Percentiles rank a stretch among this genome's conserved stretches.
These are phyloP conservation scores for Glaucomys volans DNA, from an alignment of 2,113 vertebrate species.

Conservation along the genomic window DNA sequence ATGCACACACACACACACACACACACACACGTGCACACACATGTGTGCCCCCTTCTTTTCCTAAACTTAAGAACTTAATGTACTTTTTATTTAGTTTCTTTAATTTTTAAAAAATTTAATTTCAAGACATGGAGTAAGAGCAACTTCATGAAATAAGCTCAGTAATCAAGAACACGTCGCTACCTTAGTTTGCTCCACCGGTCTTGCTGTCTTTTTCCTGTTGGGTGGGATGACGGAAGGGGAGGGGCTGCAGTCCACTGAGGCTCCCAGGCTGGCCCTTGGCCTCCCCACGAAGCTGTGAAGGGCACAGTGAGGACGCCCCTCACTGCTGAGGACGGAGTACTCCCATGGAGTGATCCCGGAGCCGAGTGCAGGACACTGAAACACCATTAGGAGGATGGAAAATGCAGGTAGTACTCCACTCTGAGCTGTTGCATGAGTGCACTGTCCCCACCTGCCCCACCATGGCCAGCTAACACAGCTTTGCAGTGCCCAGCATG, in stretches of 20 bases:
- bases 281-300: background rate
- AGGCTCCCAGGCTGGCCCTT: background rate
- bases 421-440: background rate
- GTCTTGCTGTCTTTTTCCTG: background rate
- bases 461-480: background rate
- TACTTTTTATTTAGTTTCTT: background rate
- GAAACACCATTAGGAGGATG: background rate
- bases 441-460: fast-evolving
- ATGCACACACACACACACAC: background rate
- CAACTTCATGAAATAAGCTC: background rate
- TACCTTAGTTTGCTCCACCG: background rate
- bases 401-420: background rate
- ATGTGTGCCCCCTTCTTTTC: background rate
- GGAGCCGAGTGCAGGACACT: background rate
- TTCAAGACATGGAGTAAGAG: background rate
- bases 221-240: background rate
- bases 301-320: background rate
- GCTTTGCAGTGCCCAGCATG: background rate
- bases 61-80: background rate
- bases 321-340: background rate
- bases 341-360: background rate
- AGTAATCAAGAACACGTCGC: too few relatives aligned
- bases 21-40: background rate
- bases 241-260: background rate
- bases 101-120: background rate